These are phyloP conservation scores for Tetramorium simillimum DNA, from an alignment of 1,140 invertebrate species.

Conservation along the genomic window DNA sequence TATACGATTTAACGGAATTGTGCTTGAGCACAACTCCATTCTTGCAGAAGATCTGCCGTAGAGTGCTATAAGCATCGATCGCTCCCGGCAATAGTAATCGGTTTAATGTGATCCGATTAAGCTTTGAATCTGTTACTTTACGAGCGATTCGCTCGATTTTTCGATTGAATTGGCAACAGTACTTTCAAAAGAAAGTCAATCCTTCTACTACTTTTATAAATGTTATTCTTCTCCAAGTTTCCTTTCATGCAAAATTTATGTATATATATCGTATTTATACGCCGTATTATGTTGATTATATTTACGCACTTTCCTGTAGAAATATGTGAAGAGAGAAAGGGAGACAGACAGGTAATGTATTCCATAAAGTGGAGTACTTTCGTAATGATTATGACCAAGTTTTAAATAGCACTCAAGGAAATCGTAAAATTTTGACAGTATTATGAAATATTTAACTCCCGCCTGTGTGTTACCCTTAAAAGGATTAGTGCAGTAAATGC, in stretches of 20 bases:
- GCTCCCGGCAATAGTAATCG: slow-evolving; percentile 60
- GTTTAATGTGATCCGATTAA: slow-evolving; percentile 69
- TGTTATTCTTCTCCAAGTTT: not conserved
- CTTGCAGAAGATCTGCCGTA: not conserved
- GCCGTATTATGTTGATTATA: not conserved
- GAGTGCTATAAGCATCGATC: slow-evolving; percentile 25
- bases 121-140: slow-evolving; percentile 67
- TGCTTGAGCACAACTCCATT: slow-evolving; percentile 53
- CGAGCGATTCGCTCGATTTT: slow-evolving; percentile 43
- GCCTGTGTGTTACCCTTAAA: not conserved
- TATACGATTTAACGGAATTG: slow-evolving; percentile 18
- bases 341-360: not conserved
- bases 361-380: not conserved
- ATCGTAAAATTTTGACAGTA: slow-evolving; percentile 17
- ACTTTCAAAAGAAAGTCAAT: slow-evolving; percentile 1
- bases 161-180: slow-evolving; percentile 42
- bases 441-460: slow-evolving; percentile 3
- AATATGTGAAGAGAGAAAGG: not conserved
- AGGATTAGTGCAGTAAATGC: not conserved
- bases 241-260: not conserved
- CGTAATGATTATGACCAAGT: slow-evolving; percentile 2
- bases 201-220: not conserved
- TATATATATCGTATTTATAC: not conserved
- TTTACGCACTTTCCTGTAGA: not conserved
- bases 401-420: not conserved